A percentile compares a stretch with the other conserved stretches of the same genome.
Conservation (phyloP, 2,797 vertebrate genomes). For the Eurystomus glaucurus region DNA sequence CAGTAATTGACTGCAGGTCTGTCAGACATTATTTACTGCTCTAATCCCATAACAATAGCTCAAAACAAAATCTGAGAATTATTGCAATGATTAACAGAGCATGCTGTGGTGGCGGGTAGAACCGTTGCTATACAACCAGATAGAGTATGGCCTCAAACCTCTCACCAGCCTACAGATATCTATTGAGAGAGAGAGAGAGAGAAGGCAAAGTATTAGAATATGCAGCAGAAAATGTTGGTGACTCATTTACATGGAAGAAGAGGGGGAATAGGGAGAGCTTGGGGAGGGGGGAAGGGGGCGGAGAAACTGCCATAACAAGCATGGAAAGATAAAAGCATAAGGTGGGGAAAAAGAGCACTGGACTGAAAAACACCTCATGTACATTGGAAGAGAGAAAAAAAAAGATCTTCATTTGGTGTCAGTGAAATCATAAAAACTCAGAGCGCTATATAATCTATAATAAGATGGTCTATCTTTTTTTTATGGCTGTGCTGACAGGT, state of each 20-base stretch:
- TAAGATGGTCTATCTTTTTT: slow-evolving; percentile 28
- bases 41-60: not conserved
- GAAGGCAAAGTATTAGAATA: not conserved
- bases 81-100: not conserved
- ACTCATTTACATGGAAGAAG: not conserved
- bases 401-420: not conserved
- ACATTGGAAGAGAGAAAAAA: not conserved
- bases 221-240: not conserved
- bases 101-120: not conserved
- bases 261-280: not conserved
- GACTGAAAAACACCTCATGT: not conserved
- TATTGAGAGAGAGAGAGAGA: not conserved
- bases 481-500: slow-evolving; percentile 51
- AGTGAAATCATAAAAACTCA: slow-evolving; percentile 30
- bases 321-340: not conserved
- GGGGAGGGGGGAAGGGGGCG: too few relatives aligned
- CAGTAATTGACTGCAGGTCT: too few relatives aligned
- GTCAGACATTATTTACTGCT: not conserved
- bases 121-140: not conserved
- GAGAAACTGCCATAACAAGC: not conserved
- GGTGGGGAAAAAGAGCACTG: not conserved
- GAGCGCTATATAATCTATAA: slow-evolving; percentile 28
- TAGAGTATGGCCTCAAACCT: not conserved
- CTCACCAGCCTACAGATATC: not conserved
- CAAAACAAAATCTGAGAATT: not conserved